Base-by-base conservation (phyloP, 2,113 vertebrate genomes). In the Pseudopipra pipra region DNA sequence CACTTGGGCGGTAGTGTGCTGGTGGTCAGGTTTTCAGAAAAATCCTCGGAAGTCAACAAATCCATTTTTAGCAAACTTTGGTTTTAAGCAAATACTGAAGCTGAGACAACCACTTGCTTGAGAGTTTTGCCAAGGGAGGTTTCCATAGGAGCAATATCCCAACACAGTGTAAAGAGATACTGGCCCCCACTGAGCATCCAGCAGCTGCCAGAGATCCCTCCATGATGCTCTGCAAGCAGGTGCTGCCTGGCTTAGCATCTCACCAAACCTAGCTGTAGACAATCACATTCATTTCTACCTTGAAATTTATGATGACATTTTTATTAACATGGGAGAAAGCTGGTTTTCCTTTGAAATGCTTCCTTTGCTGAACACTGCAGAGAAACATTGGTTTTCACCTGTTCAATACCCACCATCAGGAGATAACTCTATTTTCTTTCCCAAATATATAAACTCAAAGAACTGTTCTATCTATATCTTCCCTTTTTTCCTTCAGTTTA, bases 1-100 rank as follows among this genome's bases (percentile, higher is more conserved):
- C 1, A 2, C 15, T 33, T 49, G 43, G 33, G 4, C 3, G 20
- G 55, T 17, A 12, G 5, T 10, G 25, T 5, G 1, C 23, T 28
- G 33, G 33, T 23, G 43, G 47, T 12, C 2, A 9, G 20, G 12
- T n/a, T 71, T 71, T 74, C 24, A 56, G 85, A 87, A 75, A 56
- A 5, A 66, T 0, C 1, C 24, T 46, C 1, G 0, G 16, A 86
- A 84, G 24, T 33, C 44, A 74, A 76, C 8, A 86, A 68, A 63
- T 35, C 2, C 2, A 4, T 51, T 74, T 88, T 88, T 30, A 66
- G 59, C 15, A 80, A 76, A 61, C 33, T 11, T 44, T 44, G 35
- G 24, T 55, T 84, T 84, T 44, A 61, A 75, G 27, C 8, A 87
- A 90, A 79, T 5, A 7, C 9, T 37, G 43, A 88, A 77, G 61